phyloP scores from a whole-genome alignment of 2,888 invertebrate genomes.

The Schrankia costaestrigalis region DNA sequence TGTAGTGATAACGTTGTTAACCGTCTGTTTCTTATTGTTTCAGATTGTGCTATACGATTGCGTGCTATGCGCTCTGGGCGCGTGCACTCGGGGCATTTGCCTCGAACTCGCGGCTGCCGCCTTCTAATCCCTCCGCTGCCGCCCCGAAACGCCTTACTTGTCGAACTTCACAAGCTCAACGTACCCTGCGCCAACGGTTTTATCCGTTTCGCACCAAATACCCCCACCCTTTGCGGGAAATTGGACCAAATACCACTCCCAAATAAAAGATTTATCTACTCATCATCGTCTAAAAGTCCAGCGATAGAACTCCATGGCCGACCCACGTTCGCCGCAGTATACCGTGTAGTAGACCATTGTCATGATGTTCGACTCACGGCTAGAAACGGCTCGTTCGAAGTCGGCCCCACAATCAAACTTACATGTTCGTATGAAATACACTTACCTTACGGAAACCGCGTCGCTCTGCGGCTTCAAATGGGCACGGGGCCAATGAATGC shows the following conservation, averaged over 20 bases:
- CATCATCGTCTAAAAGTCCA: slow-evolving; percentile 69
- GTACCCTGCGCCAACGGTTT: slow-evolving; percentile 84
- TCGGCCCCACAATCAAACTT: slow-evolving; percentile 80
- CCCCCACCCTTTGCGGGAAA: slow-evolving; percentile 83
- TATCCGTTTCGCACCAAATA: slow-evolving; percentile 79
- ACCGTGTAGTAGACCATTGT: slow-evolving; percentile 86
- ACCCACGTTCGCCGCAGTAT: slow-evolving; percentile 84
- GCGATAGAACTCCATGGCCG: slow-evolving; percentile 81
- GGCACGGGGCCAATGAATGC: slow-evolving; percentile 65
- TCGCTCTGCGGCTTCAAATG: slow-evolving; percentile 82
- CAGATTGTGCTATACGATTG: slow-evolving; percentile 82
- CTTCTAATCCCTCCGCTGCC: slow-evolving; percentile 73
- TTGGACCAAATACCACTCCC: slow-evolving; percentile 83
- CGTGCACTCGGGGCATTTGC: slow-evolving; percentile 77
- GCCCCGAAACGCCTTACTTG: slow-evolving; percentile 79
- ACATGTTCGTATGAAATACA: slow-evolving; percentile 85
- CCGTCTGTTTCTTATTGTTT: slow-evolving; percentile 61
- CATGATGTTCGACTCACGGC: slow-evolving; percentile 84
- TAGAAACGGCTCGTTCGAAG: slow-evolving; percentile 84
- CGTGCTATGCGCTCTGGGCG: slow-evolving; percentile 62
- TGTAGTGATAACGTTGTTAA: too few relatives aligned
- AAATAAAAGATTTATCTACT: slow-evolving; percentile 82
- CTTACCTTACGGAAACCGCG: slow-evolving; percentile 85
- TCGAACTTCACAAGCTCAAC: slow-evolving; percentile 85
- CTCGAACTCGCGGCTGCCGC: slow-evolving; percentile 75